phyloP scores from a whole-genome alignment of 1,140 invertebrate species.

The Pararge aegeria region DNA sequence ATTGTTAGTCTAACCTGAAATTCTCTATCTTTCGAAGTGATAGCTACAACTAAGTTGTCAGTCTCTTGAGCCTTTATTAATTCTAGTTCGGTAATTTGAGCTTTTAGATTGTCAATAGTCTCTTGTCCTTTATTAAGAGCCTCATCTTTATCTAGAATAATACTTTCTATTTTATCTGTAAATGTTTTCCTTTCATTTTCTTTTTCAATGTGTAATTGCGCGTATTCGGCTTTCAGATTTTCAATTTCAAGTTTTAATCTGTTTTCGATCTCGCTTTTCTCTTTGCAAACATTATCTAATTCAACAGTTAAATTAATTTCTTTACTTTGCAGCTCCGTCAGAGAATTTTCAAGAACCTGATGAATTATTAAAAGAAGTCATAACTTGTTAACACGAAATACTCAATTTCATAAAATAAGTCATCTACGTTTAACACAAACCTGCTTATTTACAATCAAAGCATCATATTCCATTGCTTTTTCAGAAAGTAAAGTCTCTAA shows the following conservation, averaged over 20 bases:
- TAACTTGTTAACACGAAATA: conserved; percentile 14
- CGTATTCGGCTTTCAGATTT: conserved; percentile 61
- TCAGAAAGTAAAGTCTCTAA: conserved; percentile 2
- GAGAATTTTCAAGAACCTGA: conserved; percentile 53
- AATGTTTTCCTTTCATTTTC: conserved; percentile 47
- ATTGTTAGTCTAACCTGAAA: conserved; percentile 55
- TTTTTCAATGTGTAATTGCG: conserved; percentile 64
- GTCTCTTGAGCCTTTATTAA: conserved; percentile 60
- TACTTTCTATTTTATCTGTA: conserved; percentile 32
- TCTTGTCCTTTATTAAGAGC: conserved; percentile 51
- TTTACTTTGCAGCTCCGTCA: conserved; percentile 38
- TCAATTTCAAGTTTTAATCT: conserved; percentile 62
- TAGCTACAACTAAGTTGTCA: conserved; percentile 28
- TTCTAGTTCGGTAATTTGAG: conserved; percentile 53
- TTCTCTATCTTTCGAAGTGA: conserved; percentile 49
- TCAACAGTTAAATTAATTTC: conserved; percentile 36
- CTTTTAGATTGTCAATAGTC: conserved; percentile 53
- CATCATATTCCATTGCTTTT: conserved; percentile 2
- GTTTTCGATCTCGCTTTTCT: conserved; percentile 43
- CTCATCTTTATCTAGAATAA: conserved; percentile 41
- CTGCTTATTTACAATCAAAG: conserved; percentile 47
- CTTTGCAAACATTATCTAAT: conserved; percentile 33
- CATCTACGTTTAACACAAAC: conserved; percentile 42
- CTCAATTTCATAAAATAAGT: not conserved
- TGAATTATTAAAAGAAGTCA: conserved; percentile 36